Percentiles rank a stretch among this genome's conserved stretches.
Evolutionary conservation across 1,140 invertebrate species (phyloP).

Genomic region (Helicorthomorpha holstii): DNA sequence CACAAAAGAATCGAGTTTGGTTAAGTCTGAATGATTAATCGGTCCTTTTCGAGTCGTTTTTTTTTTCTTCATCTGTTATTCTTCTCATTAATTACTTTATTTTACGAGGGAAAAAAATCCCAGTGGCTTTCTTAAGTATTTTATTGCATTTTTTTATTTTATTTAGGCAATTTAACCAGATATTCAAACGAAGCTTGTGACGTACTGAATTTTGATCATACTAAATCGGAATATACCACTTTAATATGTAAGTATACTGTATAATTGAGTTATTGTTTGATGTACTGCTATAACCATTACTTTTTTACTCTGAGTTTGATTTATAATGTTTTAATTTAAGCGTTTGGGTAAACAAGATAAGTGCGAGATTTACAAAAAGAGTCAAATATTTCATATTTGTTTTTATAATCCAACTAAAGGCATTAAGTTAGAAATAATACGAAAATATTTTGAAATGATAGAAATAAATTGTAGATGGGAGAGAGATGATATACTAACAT

Average conservation of each 20-base stretch:
- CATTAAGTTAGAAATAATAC: too few relatives aligned
- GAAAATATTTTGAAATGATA: too few relatives aligned
- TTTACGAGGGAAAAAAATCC: too few relatives aligned
- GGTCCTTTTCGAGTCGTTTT: too few relatives aligned
- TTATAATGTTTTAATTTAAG: background rate
- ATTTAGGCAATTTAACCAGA: constrained; percentile 8
- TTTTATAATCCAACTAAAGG: too few relatives aligned
- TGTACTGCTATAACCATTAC: background rate
- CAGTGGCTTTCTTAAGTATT: too few relatives aligned
- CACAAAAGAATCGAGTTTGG: too few relatives aligned
- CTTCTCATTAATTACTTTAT: too few relatives aligned
- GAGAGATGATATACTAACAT: too few relatives aligned
- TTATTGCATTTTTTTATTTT: constrained; percentile 2
- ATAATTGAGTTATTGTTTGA: background rate
- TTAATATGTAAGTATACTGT: constrained; percentile 18
- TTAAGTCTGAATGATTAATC: too few relatives aligned
- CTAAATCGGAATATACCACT: constrained; percentile 13
- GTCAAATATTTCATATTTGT: background rate
- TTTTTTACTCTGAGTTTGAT: background rate
- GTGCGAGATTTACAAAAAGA: background rate
- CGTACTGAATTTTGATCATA: constrained; percentile 11
- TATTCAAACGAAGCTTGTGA: constrained; percentile 14
- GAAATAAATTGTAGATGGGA: too few relatives aligned
- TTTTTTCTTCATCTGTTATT: too few relatives aligned
- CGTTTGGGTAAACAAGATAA: background rate